Conservation (phyloP, 2,113 vertebrate species). For the Pontoporia blainvillei region DNA sequence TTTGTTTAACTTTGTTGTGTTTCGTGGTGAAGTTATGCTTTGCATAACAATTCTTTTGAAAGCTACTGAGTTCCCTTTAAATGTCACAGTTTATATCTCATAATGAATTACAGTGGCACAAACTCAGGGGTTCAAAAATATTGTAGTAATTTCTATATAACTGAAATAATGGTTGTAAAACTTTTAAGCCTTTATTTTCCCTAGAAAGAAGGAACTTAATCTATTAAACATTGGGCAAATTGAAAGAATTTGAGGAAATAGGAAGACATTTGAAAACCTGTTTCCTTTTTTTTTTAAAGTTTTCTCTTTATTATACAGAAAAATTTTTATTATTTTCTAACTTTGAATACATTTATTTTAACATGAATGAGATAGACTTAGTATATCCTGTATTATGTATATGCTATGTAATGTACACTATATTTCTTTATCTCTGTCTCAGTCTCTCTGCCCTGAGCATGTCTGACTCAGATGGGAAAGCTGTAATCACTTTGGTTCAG, state of each 20-base stretch:
- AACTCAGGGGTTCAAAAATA: not conserved
- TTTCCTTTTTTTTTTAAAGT: not conserved
- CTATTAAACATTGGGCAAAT: not conserved
- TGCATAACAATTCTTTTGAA: not conserved
- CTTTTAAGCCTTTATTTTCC: not conserved
- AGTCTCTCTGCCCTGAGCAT: not conserved
- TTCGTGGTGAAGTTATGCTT: not conserved
- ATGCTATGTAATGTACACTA: not conserved
- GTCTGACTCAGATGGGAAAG: not conserved
- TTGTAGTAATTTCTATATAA: not conserved
- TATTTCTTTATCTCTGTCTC: not conserved
- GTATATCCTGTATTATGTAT: not conserved
- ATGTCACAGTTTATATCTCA: not conserved
- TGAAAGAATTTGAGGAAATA: not conserved
- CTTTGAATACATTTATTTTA: not conserved
- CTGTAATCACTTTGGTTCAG: not conserved
- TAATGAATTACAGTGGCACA: not conserved
- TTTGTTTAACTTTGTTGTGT: not conserved
- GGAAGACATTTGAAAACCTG: not conserved
- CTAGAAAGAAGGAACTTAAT: not conserved
- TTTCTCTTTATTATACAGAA: not conserved
- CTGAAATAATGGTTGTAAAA: not conserved
- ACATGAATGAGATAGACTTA: not conserved
- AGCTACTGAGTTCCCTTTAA: not conserved
- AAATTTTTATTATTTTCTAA: not conserved